These are phyloP conservation scores for Rutpela maculata DNA, from an alignment of 2,888 invertebrate species.

Conservation along the genomic window DNA sequence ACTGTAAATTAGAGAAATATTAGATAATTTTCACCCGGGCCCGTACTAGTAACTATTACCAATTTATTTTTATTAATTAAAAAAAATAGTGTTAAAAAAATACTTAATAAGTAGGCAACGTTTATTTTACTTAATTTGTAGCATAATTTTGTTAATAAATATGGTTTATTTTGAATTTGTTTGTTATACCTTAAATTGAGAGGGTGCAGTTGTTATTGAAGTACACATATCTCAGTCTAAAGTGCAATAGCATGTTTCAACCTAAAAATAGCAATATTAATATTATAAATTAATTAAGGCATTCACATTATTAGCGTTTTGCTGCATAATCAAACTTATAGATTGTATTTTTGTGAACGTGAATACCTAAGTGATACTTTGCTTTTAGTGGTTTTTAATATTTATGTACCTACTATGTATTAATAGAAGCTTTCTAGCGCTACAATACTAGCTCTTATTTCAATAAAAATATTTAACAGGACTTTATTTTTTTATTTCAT, in stretches of 20 bases:
- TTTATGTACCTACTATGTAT: conserved; percentile 66
- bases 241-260: conserved; percentile 65
- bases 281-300: conserved; percentile 52
- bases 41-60: neutral
- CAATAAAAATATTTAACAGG: conserved; percentile 63
- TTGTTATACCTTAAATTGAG: conserved; percentile 45
- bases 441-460: conserved; percentile 69
- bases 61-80: neutral
- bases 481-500: neutral
- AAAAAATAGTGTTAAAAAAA: neutral
- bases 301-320: conserved; percentile 56
- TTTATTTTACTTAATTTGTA: conserved; percentile 10
- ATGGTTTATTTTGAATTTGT: neutral
- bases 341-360: conserved; percentile 71
- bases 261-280: conserved; percentile 41
- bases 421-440: conserved; percentile 67
- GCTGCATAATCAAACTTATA: conserved; percentile 55
- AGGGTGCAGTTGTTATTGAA: conserved; percentile 56
- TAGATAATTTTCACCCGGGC: neutral
- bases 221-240: conserved; percentile 66
- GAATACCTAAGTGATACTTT: conserved; percentile 69
- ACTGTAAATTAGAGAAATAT: neutral
- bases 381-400: conserved; percentile 71
- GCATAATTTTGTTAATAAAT: conserved; percentile 10
- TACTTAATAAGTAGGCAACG: neutral